Conservation (phyloP, 2,113 vertebrate genomes). For the Zosterops hypoxanthus region DNA sequence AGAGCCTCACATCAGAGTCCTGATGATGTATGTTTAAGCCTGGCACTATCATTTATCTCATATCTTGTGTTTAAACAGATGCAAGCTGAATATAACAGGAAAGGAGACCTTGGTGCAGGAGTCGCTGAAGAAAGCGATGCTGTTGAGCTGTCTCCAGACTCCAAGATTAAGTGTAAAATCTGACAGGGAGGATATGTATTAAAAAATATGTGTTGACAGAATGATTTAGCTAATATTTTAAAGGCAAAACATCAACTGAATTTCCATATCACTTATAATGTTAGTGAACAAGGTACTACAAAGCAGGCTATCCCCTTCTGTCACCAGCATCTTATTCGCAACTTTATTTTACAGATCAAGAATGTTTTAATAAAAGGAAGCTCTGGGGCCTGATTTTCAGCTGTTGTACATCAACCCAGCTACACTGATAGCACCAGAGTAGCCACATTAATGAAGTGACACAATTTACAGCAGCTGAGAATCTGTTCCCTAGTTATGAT, state of each 20-base stretch:
- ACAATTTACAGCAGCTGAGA: not conserved
- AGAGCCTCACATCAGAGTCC: slow-evolving; percentile 58
- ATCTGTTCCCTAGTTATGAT: not conserved
- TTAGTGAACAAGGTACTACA: slow-evolving; percentile 40
- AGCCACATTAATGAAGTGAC: not conserved
- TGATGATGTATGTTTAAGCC: slow-evolving; percentile 68
- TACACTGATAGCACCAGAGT: not conserved
- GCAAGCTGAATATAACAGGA: slow-evolving; percentile 58
- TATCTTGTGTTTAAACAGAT: slow-evolving; percentile 66
- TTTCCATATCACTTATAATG: slow-evolving; percentile 56
- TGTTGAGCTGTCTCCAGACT: slow-evolving; percentile 62
- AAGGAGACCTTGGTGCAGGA: slow-evolving; percentile 67
- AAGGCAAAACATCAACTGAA: slow-evolving; percentile 63
- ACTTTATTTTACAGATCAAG: slow-evolving; percentile 48
- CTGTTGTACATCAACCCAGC: slow-evolving; percentile 34
- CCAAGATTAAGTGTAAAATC: slow-evolving; percentile 65
- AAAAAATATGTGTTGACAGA: slow-evolving; percentile 71
- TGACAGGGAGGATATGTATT: slow-evolving; percentile 68
- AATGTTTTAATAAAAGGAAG: slow-evolving; percentile 44
- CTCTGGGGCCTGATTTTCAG: slow-evolving; percentile 33
- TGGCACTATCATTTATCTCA: slow-evolving; percentile 65
- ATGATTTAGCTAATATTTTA: slow-evolving; percentile 69
- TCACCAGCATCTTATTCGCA: slow-evolving; percentile 33
- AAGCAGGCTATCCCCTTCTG: slow-evolving; percentile 45
- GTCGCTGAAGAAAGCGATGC: slow-evolving; percentile 9